These are phyloP conservation scores for Pristionchus maxplancki DNA, from an alignment of 2,888 invertebrate genomes.

Conservation along the genomic window DNA sequence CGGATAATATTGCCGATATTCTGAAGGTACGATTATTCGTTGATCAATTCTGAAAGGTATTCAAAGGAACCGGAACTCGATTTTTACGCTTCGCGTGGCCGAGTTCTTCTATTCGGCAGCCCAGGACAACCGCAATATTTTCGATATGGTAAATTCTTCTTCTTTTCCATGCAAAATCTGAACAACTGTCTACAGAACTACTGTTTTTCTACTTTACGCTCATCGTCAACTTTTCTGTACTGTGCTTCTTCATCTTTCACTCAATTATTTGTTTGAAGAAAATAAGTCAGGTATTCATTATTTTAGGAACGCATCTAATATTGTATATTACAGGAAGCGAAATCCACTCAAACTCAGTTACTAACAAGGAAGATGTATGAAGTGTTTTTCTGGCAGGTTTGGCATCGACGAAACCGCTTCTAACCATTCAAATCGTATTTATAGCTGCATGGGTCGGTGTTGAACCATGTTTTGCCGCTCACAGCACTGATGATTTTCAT, in stretches of 20 bases:
- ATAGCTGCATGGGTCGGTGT: background rate
- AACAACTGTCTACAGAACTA: background rate
- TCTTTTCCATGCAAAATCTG: background rate
- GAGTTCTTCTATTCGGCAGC: background rate
- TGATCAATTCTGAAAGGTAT: background rate
- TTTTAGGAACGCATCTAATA: background rate
- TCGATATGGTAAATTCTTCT: background rate
- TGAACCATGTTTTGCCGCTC: background rate
- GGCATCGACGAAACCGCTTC: background rate
- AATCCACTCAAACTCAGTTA: slow-evolving; percentile 11
- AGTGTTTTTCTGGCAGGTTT: slow-evolving; percentile 32
- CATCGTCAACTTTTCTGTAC: background rate
- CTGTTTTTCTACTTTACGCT: background rate
- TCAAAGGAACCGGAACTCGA: background rate
- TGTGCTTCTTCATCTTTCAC: background rate
- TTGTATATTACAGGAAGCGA: background rate
- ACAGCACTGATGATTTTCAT: background rate
- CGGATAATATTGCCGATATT: background rate
- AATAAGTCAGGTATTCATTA: background rate
- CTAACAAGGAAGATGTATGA: slow-evolving; percentile 4
- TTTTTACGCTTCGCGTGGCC: background rate
- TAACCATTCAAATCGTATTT: slow-evolving; percentile 1
- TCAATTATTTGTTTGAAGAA: background rate
- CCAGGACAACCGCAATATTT: background rate
- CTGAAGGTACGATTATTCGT: background rate